Percentiles rank a stretch among this genome's conserved stretches.
Conservation (phyloP, 2,888 invertebrate genomes). For the Mimumesa dahlbomi region DNA sequence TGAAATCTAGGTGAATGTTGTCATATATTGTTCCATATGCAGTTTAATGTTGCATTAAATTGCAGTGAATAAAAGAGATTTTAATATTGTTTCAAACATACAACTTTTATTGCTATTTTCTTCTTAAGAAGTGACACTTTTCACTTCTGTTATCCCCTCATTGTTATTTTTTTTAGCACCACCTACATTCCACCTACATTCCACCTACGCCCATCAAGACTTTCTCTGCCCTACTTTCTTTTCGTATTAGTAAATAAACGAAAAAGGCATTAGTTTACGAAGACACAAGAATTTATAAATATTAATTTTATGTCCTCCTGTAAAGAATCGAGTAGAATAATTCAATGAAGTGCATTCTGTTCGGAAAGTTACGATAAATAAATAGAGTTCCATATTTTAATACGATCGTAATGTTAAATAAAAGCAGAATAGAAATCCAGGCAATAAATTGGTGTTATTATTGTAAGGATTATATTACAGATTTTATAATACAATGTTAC, state of each 20-base stretch:
- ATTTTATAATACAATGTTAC: constrained; percentile 32
- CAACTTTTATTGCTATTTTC: no score
- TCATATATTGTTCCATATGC: not conserved
- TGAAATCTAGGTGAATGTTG: not conserved
- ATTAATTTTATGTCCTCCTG: no score
- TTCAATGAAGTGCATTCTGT: no score
- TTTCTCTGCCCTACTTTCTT: constrained; percentile 4
- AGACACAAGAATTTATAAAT: no score
- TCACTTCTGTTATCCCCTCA: no score
- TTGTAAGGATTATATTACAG: constrained; percentile 31
- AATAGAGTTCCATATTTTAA: not conserved
- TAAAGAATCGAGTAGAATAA: no score
- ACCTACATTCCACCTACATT: not conserved
- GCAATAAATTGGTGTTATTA: constrained; percentile 11
- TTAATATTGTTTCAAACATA: constrained; percentile 12
- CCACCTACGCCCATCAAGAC: not conserved
- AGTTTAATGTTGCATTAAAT: not conserved
- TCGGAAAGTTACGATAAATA: no score
- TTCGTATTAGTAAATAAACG: no score
- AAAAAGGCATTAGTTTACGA: not conserved
- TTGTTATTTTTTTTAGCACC: not conserved
- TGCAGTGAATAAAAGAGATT: not conserved
- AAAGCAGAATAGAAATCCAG: not conserved
- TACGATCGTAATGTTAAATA: not conserved
- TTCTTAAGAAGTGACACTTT: no score